These are phyloP conservation scores for Anoplophora glabripennis DNA, from an alignment of 1,140 invertebrate genomes.

Conservation along the genomic window DNA sequence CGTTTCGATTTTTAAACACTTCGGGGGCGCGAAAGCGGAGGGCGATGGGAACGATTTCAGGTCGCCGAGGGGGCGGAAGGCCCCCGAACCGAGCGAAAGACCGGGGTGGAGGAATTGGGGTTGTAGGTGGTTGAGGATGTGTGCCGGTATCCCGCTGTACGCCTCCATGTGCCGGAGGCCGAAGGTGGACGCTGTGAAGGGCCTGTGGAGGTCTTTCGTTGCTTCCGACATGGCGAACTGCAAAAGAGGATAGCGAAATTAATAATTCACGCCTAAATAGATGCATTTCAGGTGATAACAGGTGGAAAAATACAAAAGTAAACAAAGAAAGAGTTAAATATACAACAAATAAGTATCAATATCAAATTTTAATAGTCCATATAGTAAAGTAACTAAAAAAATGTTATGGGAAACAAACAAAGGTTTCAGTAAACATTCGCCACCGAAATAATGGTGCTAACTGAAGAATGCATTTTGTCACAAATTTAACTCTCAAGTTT, in stretches of 20 bases:
- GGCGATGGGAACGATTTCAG: conserved; percentile 54
- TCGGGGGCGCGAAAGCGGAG: conserved; percentile 52
- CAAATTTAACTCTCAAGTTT: no score
- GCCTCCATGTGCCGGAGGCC: conserved; percentile 56
- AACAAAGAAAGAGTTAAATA: no score
- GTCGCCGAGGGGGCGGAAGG: conserved; percentile 46
- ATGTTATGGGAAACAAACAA: no score
- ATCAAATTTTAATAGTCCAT: no score
- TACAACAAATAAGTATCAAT: no score
- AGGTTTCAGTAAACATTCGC: no score
- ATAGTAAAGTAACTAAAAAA: no score
- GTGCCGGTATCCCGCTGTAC: conserved; percentile 54
- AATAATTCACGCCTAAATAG: conserved; percentile 24
- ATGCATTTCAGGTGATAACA: conserved; percentile 27
- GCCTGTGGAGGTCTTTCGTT: conserved; percentile 46
- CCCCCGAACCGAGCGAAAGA: conserved; percentile 45
- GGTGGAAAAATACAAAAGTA: no score
- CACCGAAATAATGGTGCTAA: no score
- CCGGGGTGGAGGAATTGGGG: conserved; percentile 53
- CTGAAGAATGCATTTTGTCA: no score
- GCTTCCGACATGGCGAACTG: conserved; percentile 48
- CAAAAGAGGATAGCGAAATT: conserved; percentile 21
- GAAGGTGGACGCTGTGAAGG: conserved; percentile 51
- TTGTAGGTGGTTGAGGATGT: conserved; percentile 54
- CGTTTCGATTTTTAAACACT: conserved; percentile 53